Evolutionary conservation across 1,140 invertebrate species (phyloP), one percentile per base, ranked within the genome.

Genomic region (Eriosoma lanigerum): DNA sequence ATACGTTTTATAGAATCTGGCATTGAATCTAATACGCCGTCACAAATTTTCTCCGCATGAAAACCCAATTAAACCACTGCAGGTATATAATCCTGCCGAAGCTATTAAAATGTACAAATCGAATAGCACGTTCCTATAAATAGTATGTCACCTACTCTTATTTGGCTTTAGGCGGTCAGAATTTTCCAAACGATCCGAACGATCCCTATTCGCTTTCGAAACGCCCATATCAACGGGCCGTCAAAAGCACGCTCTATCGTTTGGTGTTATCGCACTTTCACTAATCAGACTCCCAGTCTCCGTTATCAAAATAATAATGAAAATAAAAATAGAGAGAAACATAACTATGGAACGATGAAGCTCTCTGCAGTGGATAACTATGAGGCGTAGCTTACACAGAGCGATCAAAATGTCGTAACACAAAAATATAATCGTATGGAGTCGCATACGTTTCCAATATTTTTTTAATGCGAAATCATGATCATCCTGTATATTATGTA

Each of bases 351-450:
- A 38, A 62, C 44, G n/a, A n/a, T n/a, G 75, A 19, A 60, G 24
- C 32, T 38, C 3, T 38, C 19, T 56, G 12, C 75, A 17, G 32
- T 24, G 6, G 17, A 24, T 60, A 60, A 19, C 66, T 56, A 38
- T 56, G 56, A 75, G 72, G 75, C 56, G 13, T n/a, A 15, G 38
- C 17, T n/a, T n/a, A n/a, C n/a, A n/a, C n/a, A n/a, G n/a, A n/a
- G n/a, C n/a, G n/a, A n/a, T n/a, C n/a, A n/a, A n/a, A n/a, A n/a
- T n/a, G n/a, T n/a, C n/a, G n/a, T n/a, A n/a, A n/a, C n/a, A n/a
- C n/a, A n/a, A n/a, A n/a, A n/a, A n/a, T n/a, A n/a, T n/a, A n/a
- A n/a, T n/a, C n/a, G n/a, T n/a, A n/a, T n/a, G n/a, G n/a, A n/a
- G n/a, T n/a, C n/a, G n/a, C n/a, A n/a, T n/a, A n/a, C n/a, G n/a